These are phyloP conservation scores for Microtus pennsylvanicus DNA, from an alignment of 2,113 vertebrate genomes.

Conservation along the genomic window DNA sequence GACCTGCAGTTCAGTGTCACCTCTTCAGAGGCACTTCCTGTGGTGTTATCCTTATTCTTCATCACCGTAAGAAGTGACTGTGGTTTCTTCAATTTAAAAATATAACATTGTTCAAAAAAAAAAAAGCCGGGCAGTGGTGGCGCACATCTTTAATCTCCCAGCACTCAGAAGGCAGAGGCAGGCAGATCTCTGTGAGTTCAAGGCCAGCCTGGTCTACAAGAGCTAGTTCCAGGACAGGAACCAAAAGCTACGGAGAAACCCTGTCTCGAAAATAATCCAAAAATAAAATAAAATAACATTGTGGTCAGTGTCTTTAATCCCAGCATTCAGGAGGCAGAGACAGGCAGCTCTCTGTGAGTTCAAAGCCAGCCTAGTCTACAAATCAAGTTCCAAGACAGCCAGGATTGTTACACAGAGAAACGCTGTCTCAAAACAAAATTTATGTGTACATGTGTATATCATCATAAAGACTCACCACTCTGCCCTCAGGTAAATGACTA, in stretches of 20 bases:
- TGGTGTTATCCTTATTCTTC: not conserved
- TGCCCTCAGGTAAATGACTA: slow-evolving; percentile 9
- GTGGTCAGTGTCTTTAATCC: not conserved
- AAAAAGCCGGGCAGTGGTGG: too few species aligned
- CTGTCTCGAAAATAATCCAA: too few species aligned
- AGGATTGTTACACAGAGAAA: not conserved
- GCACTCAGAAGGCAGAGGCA: too few species aligned
- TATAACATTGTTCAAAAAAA: not conserved
- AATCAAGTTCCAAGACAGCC: not conserved
- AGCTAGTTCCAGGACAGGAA: too few species aligned
- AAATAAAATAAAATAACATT: not conserved
- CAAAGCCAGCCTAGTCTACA: not conserved
- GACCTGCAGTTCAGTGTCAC: not conserved
- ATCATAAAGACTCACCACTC: not conserved
- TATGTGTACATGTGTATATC: not conserved
- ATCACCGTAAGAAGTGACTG: not conserved
- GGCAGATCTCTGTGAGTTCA: too few species aligned
- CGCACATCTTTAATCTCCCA: too few species aligned
- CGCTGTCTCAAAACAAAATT: not conserved
- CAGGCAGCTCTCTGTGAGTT: not conserved
- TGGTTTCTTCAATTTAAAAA: not conserved
- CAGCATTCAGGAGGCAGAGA: not conserved
- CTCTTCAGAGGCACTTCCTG: not conserved
- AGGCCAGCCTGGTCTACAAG: too few species aligned
- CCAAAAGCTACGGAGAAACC: too few species aligned